Evolutionary conservation across 2,888 invertebrate species (phyloP).

Genomic region (Spodoptera picta): DNA sequence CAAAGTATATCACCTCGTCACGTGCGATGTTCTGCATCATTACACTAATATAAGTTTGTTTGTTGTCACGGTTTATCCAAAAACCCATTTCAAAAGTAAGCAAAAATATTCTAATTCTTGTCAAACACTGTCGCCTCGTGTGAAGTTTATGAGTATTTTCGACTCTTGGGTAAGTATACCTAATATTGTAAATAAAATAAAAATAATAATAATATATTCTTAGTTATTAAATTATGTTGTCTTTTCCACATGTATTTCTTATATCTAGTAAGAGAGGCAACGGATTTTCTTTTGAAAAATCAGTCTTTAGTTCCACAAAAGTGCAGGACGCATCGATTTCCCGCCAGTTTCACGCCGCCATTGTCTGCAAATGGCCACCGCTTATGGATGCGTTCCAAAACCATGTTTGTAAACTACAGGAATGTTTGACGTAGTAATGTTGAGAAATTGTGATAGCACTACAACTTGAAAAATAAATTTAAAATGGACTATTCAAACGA

Average conservation of each 20-base stretch:
- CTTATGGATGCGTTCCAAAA: slow-evolving; percentile 74
- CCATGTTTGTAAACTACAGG: slow-evolving; percentile 63
- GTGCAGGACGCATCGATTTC: slow-evolving; percentile 72
- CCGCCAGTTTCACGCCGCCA: slow-evolving; percentile 71
- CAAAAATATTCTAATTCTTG: background rate
- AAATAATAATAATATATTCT: too few species aligned
- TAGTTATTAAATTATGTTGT: too few species aligned
- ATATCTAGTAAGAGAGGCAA: background rate
- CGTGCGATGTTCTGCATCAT: slow-evolving; percentile 27
- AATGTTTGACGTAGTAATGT: slow-evolving; percentile 70
- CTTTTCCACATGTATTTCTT: background rate
- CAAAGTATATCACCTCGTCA: slow-evolving; percentile 4
- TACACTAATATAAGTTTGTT: slow-evolving; percentile 19
- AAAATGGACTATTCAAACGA: too few species aligned
- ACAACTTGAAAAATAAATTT: slow-evolving; percentile 49
- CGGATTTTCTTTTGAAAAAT: slow-evolving; percentile 25
- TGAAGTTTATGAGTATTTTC: too few species aligned
- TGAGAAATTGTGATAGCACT: slow-evolving; percentile 70
- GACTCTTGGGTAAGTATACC: too few species aligned
- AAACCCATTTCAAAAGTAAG: slow-evolving; percentile 8
- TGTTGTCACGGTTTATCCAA: slow-evolving; percentile 31
- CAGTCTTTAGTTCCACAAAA: slow-evolving; percentile 65
- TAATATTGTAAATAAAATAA: too few species aligned
- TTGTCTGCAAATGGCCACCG: slow-evolving; percentile 84
- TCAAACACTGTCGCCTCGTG: too few species aligned